Evolutionary conservation across 1,140 invertebrate genomes (phyloP).

Genomic region (Lepidostoma basale): DNA sequence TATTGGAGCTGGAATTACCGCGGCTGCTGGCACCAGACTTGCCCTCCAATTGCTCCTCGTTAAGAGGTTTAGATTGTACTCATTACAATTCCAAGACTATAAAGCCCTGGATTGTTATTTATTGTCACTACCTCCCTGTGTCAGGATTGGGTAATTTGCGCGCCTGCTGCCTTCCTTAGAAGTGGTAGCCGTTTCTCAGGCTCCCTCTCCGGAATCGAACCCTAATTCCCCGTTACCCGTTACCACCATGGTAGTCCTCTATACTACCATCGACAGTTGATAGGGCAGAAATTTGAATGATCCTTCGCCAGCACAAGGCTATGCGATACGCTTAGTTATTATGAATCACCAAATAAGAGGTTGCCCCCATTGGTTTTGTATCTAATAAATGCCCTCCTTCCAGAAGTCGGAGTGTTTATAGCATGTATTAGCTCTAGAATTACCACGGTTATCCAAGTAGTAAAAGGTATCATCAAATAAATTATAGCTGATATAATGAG

Average conservation of each 20-base stretch:
- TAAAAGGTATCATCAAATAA: constrained; percentile 70
- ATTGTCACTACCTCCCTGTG: constrained; percentile 82
- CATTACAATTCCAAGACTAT: constrained; percentile 85
- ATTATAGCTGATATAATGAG: constrained; percentile 81
- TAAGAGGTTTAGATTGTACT: constrained; percentile 89
- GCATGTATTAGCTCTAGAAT: constrained; percentile 88
- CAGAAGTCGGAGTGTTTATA: constrained; percentile 69
- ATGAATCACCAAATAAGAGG: constrained; percentile 71
- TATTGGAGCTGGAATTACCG: constrained; percentile 92
- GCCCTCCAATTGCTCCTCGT: constrained; percentile 88
- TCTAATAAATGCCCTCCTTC: constrained; percentile 73
- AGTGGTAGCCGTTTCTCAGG: constrained; percentile 92
- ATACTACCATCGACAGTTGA: constrained; percentile 84
- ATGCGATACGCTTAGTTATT: constrained; percentile 80
- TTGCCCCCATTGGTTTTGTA: constrained; percentile 62
- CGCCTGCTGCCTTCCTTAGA: constrained; percentile 91
- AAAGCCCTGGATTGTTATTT: constrained; percentile 85
- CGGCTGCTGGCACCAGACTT: constrained; percentile 91
- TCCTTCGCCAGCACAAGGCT: constrained; percentile 74
- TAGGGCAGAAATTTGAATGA: constrained; percentile 90
- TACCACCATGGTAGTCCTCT: constrained; percentile 79
- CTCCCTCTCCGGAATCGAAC: constrained; percentile 76
- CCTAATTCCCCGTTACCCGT: constrained; percentile 79
- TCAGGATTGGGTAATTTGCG: constrained; percentile 86
- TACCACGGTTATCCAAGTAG: constrained; percentile 90